A percentile compares a stretch with the other conserved stretches of the same genome.
These are phyloP conservation scores for Rosalia funebris DNA, from an alignment of 2,888 invertebrate species.

Conservation along the genomic window DNA sequence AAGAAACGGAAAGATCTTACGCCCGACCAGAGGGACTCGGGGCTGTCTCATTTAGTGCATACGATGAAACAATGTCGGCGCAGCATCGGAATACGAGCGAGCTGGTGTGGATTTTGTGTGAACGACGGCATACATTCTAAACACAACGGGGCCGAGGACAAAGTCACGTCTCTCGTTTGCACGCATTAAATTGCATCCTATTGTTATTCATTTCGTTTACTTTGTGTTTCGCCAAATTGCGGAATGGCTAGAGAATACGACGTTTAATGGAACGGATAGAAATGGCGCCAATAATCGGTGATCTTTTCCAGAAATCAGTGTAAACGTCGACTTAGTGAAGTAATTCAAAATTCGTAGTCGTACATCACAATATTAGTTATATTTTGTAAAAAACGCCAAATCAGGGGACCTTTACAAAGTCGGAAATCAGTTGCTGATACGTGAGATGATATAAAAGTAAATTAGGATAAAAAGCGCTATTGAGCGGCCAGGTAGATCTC, in stretches of 20 bases:
- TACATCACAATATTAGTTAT: no score
- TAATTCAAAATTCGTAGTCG: no score
- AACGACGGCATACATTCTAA: slow-evolving; percentile 38
- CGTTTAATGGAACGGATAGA: no score
- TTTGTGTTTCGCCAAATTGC: slow-evolving; percentile 27
- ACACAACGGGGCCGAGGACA: slow-evolving; percentile 35
- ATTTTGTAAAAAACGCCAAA: no score
- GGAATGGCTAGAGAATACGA: slow-evolving; percentile 8
- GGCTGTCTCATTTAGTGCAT: slow-evolving; percentile 42
- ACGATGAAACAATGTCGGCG: slow-evolving; percentile 37
- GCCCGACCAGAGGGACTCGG: slow-evolving; percentile 33
- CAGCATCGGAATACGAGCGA: slow-evolving; percentile 35
- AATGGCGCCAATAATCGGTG: no score
- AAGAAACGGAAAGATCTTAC: slow-evolving; percentile 34
- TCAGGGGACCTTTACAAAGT: no score
- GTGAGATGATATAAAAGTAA: no score
- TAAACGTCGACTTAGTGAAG: no score
- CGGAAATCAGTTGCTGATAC: no score
- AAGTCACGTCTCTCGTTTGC: slow-evolving; percentile 43
- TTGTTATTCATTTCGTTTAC: slow-evolving; percentile 37
- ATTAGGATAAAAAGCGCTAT: no score
- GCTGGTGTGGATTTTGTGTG: slow-evolving; percentile 36
- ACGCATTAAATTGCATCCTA: slow-evolving; percentile 43
- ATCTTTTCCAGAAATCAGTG: no score
- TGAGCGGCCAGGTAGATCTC: no score